A percentile compares a stretch with the other conserved stretches of the same genome.
Conservation (phyloP, 2,888 invertebrate genomes). For the Exephanes ischioxanthus region DNA sequence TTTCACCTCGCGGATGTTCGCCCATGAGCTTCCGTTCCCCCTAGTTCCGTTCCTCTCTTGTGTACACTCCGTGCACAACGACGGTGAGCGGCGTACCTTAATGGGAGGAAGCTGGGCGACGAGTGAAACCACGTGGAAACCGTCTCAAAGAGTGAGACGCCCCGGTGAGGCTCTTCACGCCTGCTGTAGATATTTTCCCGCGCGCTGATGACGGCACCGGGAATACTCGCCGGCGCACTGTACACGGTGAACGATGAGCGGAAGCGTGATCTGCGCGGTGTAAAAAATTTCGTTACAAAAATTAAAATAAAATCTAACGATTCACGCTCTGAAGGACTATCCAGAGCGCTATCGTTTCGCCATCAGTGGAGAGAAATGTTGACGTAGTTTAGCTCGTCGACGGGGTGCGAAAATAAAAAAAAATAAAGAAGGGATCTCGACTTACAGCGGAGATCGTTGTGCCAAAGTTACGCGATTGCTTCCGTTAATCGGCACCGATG, state of each 20-base stretch:
- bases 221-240: not conserved
- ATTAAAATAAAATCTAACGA: not conserved
- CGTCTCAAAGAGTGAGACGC: conserved; percentile 20
- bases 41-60: not conserved
- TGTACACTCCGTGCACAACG: not conserved
- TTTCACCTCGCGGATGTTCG: not conserved
- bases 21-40: not conserved
- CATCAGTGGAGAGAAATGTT: conserved; percentile 41
- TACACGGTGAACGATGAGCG: not conserved
- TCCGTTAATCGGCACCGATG: not conserved
- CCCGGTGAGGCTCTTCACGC: not conserved
- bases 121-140: not conserved
- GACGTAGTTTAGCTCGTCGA: conserved; percentile 57
- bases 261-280: not conserved
- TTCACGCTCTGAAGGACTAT: conserved; percentile 37
- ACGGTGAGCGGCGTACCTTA: not conserved
- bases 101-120: not conserved
- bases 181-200: conserved; percentile 5
- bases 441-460: conserved; percentile 32
- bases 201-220: conserved; percentile 16
- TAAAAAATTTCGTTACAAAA: not conserved
- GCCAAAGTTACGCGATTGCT: conserved; percentile 45
- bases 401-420: not conserved
- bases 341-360: conserved; percentile 35
- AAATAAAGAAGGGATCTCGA: conserved; percentile 22